A percentile compares a stretch with the other conserved stretches of the same genome.
These are phyloP conservation scores for human (Homo sapiens) DNA, from an alignment of 2,113 vertebrate genomes.

Conservation along the genomic window DNA sequence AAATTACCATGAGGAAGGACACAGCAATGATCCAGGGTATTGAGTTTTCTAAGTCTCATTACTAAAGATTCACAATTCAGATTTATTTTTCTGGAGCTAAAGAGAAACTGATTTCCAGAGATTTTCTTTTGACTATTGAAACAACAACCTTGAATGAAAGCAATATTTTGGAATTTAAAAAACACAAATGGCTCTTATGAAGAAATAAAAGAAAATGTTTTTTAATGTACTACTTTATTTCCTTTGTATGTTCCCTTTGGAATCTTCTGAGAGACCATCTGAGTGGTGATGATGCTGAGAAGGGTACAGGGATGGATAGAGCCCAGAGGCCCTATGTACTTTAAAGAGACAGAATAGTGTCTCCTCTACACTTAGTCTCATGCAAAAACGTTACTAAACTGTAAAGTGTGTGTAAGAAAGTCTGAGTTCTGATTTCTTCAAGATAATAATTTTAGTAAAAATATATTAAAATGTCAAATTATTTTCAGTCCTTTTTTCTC, in stretches of 20 bases:
- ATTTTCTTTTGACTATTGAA: background rate
- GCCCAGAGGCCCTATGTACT: too few relatives aligned
- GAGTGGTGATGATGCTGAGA: background rate
- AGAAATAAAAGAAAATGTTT: background rate
- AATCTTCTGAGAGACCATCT: background rate
- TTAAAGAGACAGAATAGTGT: background rate
- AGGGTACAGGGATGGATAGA: background rate
- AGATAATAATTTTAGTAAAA: background rate
- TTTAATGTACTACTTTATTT: background rate
- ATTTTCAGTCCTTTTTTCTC: background rate
- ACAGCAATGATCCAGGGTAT: background rate
- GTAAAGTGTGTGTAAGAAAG: background rate
- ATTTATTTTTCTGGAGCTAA: background rate
- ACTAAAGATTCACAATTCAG: background rate
- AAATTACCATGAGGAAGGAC: background rate
- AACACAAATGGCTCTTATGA: background rate
- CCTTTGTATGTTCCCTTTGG: background rate
- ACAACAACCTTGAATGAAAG: background rate
- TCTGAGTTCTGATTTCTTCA: background rate
- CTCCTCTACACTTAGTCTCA: background rate
- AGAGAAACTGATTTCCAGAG: background rate
- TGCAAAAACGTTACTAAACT: background rate
- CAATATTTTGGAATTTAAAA: background rate
- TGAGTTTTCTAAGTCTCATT: background rate
- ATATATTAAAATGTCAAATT: background rate